A percentile compares a stretch with the other conserved stretches of the same genome.
phyloP scores from a whole-genome alignment of 2,797 vertebrate species.

The Sebastes minor region DNA sequence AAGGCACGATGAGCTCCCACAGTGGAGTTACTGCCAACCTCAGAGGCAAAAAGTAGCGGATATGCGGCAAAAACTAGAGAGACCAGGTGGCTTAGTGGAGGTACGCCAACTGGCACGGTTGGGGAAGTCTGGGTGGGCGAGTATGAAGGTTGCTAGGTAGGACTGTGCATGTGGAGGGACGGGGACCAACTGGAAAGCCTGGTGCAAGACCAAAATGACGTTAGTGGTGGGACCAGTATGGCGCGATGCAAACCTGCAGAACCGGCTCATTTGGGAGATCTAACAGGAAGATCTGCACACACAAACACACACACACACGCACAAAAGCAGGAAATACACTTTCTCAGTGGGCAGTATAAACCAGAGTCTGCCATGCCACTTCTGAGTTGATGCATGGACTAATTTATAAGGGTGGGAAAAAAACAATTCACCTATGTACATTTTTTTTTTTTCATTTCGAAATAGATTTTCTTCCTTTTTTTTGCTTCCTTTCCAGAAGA shows the following conservation, averaged over 20 bases:
- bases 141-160: constrained; percentile 17
- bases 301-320: not conserved
- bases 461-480: constrained; percentile 1
- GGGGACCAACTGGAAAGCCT: constrained; percentile 28
- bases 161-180: constrained; percentile 15
- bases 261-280: constrained; percentile 38
- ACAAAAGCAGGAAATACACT: constrained; percentile 28
- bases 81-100: constrained; percentile 46
- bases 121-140: constrained; percentile 40
- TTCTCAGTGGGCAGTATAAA: not conserved
- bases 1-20: constrained; percentile 7
- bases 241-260: constrained; percentile 9
- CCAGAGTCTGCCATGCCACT: not conserved
- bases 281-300: not conserved
- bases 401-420: too few relatives aligned
- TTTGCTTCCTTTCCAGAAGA: constrained; percentile 7
- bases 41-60: constrained; percentile 26
- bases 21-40: constrained; percentile 29
- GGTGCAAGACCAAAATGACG: constrained; percentile 1
- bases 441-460: not conserved
- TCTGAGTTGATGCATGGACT: constrained; percentile 1
- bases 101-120: constrained; percentile 55
- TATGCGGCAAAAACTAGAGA: constrained; percentile 34
- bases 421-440: too few relatives aligned
- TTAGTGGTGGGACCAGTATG: constrained; percentile 35